Base-by-base conservation (phyloP, 2,113 vertebrate species). In the Platycercus adscitus region DNA sequence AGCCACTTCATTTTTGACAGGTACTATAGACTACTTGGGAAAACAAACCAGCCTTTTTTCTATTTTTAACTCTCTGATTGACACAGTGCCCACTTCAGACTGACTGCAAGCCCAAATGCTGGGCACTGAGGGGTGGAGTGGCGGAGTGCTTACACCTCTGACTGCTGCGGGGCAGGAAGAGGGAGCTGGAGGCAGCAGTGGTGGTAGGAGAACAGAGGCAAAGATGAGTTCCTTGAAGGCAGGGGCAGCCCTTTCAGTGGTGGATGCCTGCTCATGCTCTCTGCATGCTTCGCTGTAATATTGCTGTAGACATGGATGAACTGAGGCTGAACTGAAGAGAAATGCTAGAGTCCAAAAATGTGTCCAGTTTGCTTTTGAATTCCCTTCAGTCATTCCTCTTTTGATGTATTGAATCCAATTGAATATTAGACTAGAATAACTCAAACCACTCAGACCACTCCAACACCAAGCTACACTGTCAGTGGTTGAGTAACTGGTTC, bases 41-140 rank as follows among this genome's bases (percentile, higher is more conserved):
- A 83, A 86, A 56, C 12, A 69, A 26, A 2, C 3, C 12, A 58
- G 11, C 2, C 4, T 1, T 39, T 18, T 61, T 91, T 61, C 71
- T 86, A 49, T 61, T 90, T 94, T 82, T 77, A 77, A 41, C 17
- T 80, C 18, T 63, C 58, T 86, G 68, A 65, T 39, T 82, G 63
- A 70, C 53, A 25, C 13, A 6, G 16, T 44, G 50, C 20, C 24
- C 25, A 14, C 37, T 79, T 75, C 47, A 64, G 52, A 26, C 10
- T 79, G 56, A 72, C 37, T 44, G 17, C 44, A 44, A 56, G 11
- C 19, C 31, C 0, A 0, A 11, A 29, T 49, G 35, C 39, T 70
- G 73, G 60, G 28, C 0, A 0, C 8, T 58, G 39, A 33, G 37
- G 0, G 0, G 13, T 46, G 69, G 46, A 39, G 18, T n/a, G 8